Percentiles rank a stretch among this genome's conserved stretches.
Conservation (phyloP, 2,113 vertebrate species). For the Neolamprologus tretocephalus region DNA sequence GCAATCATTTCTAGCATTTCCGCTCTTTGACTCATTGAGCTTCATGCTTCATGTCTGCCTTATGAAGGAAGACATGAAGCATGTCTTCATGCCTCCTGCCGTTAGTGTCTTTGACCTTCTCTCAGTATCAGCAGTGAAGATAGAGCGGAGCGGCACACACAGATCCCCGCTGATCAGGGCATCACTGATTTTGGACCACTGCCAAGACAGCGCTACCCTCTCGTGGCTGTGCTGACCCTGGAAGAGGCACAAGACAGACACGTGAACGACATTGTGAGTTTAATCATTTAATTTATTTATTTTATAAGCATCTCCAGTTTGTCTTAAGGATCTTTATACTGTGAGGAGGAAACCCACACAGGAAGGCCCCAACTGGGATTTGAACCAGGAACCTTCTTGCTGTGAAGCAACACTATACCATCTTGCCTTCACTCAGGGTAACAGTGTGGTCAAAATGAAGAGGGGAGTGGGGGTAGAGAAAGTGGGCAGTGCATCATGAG, state of each 20-base stretch:
- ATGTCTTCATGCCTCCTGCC: background rate
- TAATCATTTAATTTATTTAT: background rate
- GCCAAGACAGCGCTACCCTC: constrained; percentile 82
- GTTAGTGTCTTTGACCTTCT: constrained; percentile 66
- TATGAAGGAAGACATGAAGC: background rate
- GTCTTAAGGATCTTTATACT: background rate
- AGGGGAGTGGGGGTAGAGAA: background rate
- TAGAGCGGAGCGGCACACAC: constrained; percentile 68
- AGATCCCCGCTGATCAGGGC: constrained; percentile 74
- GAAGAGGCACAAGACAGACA: constrained; percentile 75
- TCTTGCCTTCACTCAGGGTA: background rate
- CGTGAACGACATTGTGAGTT: constrained; percentile 82
- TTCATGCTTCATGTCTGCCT: background rate
- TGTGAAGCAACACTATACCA: background rate
- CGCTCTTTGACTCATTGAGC: background rate
- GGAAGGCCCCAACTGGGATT: background rate
- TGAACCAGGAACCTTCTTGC: background rate
- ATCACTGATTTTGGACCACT: constrained; percentile 81
- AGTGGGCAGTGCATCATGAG: background rate
- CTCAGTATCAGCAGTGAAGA: constrained; percentile 75
- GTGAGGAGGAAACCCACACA: background rate
- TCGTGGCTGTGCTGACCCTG: constrained; percentile 83
- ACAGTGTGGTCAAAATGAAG: background rate
- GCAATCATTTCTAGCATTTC: background rate
- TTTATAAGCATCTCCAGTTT: background rate